phyloP scores from a whole-genome alignment of 2,797 vertebrate genomes.

The Notolabrus celidotus region DNA sequence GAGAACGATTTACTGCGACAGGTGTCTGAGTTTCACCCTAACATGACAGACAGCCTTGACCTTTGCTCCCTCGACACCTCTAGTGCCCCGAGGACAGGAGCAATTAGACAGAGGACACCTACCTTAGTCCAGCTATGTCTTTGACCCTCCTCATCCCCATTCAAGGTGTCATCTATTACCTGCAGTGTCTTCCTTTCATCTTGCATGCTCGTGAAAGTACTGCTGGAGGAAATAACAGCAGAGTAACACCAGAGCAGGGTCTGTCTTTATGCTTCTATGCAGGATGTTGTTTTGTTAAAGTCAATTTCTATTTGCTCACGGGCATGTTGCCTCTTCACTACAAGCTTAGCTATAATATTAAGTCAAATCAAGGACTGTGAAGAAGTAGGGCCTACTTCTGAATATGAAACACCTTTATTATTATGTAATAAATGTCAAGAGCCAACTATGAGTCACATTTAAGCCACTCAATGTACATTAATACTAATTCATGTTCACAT shows the following conservation, averaged over 20 bases:
- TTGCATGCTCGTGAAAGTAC: neutral
- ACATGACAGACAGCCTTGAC: slow-evolving; percentile 67
- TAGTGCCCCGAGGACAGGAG: slow-evolving; percentile 59
- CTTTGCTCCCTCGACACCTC: slow-evolving; percentile 69
- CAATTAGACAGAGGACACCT: slow-evolving; percentile 69
- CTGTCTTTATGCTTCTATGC: neutral
- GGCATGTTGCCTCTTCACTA: no score
- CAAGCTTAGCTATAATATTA: no score
- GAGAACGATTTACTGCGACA: slow-evolving; percentile 1
- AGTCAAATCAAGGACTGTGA: no score
- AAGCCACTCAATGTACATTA: no score
- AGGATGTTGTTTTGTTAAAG: neutral
- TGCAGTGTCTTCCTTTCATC: slow-evolving; percentile 23
- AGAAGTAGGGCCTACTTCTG: no score
- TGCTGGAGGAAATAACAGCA: neutral
- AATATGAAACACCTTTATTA: no score
- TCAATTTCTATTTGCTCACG: neutral
- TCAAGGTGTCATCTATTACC: slow-evolving; percentile 20
- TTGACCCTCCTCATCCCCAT: slow-evolving; percentile 15
- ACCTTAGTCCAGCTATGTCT: slow-evolving; percentile 1
- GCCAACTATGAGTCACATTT: no score
- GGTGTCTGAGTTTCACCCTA: slow-evolving; percentile 53
- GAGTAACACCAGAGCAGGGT: neutral
- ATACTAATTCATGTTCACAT: no score
- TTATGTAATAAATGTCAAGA: no score